These are phyloP conservation scores for Apamea monoglypha DNA, from an alignment of 2,888 invertebrate species.

Conservation along the genomic window DNA sequence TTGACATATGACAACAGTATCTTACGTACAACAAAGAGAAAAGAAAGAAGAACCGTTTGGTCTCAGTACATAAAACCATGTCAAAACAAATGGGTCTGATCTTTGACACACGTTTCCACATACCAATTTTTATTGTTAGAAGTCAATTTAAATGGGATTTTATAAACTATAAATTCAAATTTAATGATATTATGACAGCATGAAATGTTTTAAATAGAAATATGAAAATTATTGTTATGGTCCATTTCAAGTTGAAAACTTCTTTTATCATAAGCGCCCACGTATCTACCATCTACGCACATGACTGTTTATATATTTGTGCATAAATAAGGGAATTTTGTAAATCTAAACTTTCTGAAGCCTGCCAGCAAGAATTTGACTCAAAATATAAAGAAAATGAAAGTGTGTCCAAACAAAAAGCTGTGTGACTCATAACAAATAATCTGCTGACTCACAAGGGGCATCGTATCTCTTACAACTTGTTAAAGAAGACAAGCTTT, in stretches of 20 bases:
- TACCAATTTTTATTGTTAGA: constrained; percentile 35
- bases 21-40: neutral
- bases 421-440: constrained; percentile 3
- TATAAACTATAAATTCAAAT: constrained; percentile 45
- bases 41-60: constrained; percentile 3
- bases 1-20: neutral
- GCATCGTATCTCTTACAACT: neutral
- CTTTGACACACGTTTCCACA: constrained; percentile 37
- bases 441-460: constrained; percentile 39
- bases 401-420: neutral
- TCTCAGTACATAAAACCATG: neutral
- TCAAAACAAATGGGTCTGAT: constrained; percentile 29
- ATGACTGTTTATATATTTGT: constrained; percentile 19
- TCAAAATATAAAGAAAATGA: neutral
- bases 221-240: constrained; percentile 39
- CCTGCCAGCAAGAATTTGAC: neutral
- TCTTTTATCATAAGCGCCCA: constrained; percentile 43
- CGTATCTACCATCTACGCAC: constrained; percentile 17
- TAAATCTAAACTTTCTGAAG: neutral
- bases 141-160: constrained; percentile 41
- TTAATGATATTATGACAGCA: constrained; percentile 53
- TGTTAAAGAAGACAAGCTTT: constrained; percentile 19
- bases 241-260: constrained; percentile 36
- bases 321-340: neutral
- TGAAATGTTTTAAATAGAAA: constrained; percentile 43